phyloP scores from a whole-genome alignment of 2,888 invertebrate genomes.

The Octodonta nipae region DNA sequence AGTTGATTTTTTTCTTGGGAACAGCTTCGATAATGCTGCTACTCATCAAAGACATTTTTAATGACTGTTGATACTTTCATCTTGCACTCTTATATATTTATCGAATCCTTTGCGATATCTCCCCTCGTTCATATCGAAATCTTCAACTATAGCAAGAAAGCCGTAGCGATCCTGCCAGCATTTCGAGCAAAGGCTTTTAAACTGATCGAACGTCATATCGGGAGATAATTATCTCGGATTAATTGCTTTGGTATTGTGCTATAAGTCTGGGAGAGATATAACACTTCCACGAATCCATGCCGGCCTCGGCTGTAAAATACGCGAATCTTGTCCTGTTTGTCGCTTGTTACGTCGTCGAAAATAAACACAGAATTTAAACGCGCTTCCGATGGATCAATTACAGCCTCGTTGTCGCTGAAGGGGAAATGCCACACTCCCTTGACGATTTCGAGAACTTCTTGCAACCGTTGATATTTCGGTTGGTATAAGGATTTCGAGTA shows the following conservation, averaged over 20 bases:
- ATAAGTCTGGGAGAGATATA: slow-evolving; percentile 7
- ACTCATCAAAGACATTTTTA: too few relatives aligned
- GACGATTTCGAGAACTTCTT: slow-evolving; percentile 5
- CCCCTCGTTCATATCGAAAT: slow-evolving; percentile 4
- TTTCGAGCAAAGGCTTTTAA: slow-evolving; percentile 5
- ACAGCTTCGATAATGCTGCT: too few relatives aligned
- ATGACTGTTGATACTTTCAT: too few relatives aligned
- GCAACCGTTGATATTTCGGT: slow-evolving; percentile 7
- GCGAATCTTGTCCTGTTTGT: slow-evolving; percentile 2
- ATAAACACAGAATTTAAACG: slow-evolving; percentile 4
- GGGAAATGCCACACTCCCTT: slow-evolving; percentile 8
- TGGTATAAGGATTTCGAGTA: slow-evolving; percentile 9
- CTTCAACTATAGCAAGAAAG: slow-evolving; percentile 4
- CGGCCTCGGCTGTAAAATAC: slow-evolving; percentile 3
- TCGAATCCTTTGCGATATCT: slow-evolving; percentile 8
- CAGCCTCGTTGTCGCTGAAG: slow-evolving; percentile 7
- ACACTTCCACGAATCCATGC: slow-evolving; percentile 4
- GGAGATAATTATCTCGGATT: not conserved
- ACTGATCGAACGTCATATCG: slow-evolving; percentile 5
- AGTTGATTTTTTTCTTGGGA: too few relatives aligned
- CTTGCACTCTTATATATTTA: slow-evolving; percentile 7
- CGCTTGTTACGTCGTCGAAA: slow-evolving; percentile 6
- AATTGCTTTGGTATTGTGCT: slow-evolving; percentile 7
- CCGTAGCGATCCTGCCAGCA: slow-evolving; percentile 4
- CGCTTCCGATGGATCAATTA: slow-evolving; percentile 6